Evolutionary conservation across 2,888 invertebrate species (phyloP), one percentile per base, ranked within the genome.

Genomic region (Drosophila robusta): DNA sequence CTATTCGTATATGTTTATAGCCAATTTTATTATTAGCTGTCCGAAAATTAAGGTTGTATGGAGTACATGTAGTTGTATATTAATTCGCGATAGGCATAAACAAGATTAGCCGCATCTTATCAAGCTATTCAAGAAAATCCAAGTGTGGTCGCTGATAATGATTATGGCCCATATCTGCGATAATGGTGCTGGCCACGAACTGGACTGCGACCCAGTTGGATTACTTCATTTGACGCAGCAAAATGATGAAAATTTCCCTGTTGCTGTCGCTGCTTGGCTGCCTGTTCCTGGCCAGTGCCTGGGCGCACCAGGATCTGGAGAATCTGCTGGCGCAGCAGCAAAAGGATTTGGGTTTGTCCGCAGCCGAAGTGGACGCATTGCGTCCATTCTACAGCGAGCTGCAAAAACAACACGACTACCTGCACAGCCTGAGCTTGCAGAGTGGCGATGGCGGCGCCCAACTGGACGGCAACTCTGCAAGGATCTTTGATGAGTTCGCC

Each of bases 361-460:
- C 38, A 9, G 67, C 74, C 3, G 90, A 90, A 58, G 67, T 80
- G 18, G 75, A 74, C 16, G 75, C 78, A 0, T 36, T 90, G 58
- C 77, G 73, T 49, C 90, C 90, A 0, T 64, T 90, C 1, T 90
- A 80, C 49, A 57, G 60, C 0, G 83, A 89, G 8, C 49, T 90
- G 18, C 91, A 90, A 65, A 36, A 62, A 3, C 90, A 90, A 41
- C 80, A 80, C 45, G 87, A 90, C 46, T 89, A 81, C 26, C 54
- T 90, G 4, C 61, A 70, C 11, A 73, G 57, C 12, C 46, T 75
- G 26, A 51, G 61, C 16, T 3, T 77, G 14, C 75, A 87, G 51
- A 38, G 56, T 4, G 61, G 47, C 22, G 78, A 62, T 62, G 76
- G 75, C 5, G 74, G 70, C 26, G 69, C 56, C 0, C 18, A 46